Percentiles rank a stretch among this genome's conserved stretches.
These are phyloP conservation scores for Dinocampus coccinellae DNA, from an alignment of 2,888 invertebrate species.

Conservation along the genomic window DNA sequence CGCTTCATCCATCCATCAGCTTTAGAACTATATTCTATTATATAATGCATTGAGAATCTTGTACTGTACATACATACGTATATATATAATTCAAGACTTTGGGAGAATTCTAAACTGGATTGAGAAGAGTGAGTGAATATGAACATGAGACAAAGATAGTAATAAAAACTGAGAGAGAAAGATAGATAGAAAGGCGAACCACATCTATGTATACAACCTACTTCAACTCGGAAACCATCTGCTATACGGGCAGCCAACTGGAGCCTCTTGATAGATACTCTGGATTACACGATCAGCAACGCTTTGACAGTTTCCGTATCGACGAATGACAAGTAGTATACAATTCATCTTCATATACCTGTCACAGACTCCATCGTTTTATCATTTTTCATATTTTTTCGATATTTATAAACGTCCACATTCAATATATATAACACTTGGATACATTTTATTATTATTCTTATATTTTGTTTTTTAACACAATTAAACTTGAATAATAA, in stretches of 20 bases:
- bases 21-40: constrained; percentile 34
- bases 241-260: constrained; percentile 23
- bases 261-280: constrained; percentile 34
- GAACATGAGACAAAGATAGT: too few relatives aligned
- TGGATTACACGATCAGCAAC: constrained; percentile 32
- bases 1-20: constrained; percentile 37
- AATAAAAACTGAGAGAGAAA: constrained; percentile 8
- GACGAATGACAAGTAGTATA: constrained; percentile 35
- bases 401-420: background rate
- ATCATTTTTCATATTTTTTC: constrained; percentile 4
- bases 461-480: background rate
- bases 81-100: constrained; percentile 7
- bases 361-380: constrained; percentile 32
- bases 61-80: background rate
- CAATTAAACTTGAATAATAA: background rate
- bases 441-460: background rate
- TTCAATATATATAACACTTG: background rate
- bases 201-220: constrained; percentile 1
- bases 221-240: constrained; percentile 36
- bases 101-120: constrained; percentile 2
- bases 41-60: constrained; percentile 12
- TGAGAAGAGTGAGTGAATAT: constrained; percentile 22
- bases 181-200: background rate
- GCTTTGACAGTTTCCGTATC: constrained; percentile 39
- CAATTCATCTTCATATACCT: constrained; percentile 38